Evolutionary conservation across 2,113 vertebrate genomes (phyloP), one percentile per base, ranked within the genome.

Genomic region (Athene noctua): DNA sequence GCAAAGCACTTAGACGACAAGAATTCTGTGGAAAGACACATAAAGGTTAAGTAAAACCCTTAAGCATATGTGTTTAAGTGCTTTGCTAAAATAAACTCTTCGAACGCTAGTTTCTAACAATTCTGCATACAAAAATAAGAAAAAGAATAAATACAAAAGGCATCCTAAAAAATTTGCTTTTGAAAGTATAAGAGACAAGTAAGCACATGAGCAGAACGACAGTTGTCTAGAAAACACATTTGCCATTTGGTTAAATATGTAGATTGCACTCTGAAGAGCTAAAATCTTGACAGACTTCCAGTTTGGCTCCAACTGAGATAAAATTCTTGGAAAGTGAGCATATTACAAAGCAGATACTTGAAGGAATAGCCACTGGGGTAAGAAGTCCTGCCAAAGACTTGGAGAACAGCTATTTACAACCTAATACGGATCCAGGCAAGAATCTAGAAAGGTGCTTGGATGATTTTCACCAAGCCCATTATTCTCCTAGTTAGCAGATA

Each of bases 261-360:
- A 96, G 80, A 93, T 86, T 55, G 62, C 30, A 38, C 80, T 87
- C 68, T 72, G 79, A 89, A 90, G 72, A 94, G 63, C 63, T 91
- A 80, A 83, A 20, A 83, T 73, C 67, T 95, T 94, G 94, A 95
- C 87, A 92, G 74, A 55, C 75, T 94, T 97, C 90, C 94, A 95
- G 84, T 80, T 95, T 90, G 95, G 92, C 90, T 95, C 51, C 78
- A 96, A 16, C 3, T 3, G 55, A 95, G 85, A 81, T 67, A 88
- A 77, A 95, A 95, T 83, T 92, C 67, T 87, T 91, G 95, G 83
- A 96, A 96, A 95, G 71, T 8, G 46, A 94, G 80, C 17, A 83
- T 14, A 46, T 66, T 80, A 72, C n/a, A 80, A 84, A 81, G 86
- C 47, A 91, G 78, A 82, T 51, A 85, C 80, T 94, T 87, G 78